These are phyloP conservation scores for Chloroceryle amazona DNA, from an alignment of 2,797 vertebrate species.

Conservation along the genomic window DNA sequence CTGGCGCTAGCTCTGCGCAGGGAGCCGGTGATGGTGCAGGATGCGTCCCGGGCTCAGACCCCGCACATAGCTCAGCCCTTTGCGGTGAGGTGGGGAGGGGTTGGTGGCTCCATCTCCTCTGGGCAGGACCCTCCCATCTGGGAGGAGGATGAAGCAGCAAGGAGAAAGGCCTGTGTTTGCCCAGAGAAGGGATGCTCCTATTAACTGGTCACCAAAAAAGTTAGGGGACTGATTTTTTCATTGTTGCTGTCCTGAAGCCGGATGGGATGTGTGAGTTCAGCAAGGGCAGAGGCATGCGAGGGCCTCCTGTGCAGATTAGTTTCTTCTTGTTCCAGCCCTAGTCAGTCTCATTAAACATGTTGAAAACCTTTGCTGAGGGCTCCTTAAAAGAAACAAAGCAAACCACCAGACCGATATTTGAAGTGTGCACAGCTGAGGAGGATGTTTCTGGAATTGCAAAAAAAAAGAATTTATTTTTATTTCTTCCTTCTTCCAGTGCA, in stretches of 20 bases:
- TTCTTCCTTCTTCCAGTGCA: neutral
- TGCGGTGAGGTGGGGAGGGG: neutral
- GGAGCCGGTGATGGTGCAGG: neutral
- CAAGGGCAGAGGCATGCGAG: neutral
- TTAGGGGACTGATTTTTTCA: fast-evolving
- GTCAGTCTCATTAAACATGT: neutral
- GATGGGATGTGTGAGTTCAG: neutral
- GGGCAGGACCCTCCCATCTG: fast-evolving
- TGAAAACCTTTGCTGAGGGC: neutral
- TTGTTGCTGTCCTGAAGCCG: fast-evolving
- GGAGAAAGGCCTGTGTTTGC: neutral
- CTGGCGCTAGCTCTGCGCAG: fast-evolving
- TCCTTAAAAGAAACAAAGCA: neutral
- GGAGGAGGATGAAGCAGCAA: neutral
- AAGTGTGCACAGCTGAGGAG: neutral
- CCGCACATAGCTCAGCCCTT: neutral
- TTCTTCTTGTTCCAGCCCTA: neutral
- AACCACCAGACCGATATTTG: neutral
- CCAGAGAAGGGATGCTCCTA: neutral
- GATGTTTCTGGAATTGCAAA: neutral
- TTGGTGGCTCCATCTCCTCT: neutral
- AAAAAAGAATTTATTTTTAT: neutral
- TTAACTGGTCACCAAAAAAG: neutral
- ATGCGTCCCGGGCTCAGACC: fast-evolving
- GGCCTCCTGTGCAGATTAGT: neutral